Evolutionary conservation across 2,888 invertebrate genomes (phyloP).

Genomic region (Nasonia oneida): DNA sequence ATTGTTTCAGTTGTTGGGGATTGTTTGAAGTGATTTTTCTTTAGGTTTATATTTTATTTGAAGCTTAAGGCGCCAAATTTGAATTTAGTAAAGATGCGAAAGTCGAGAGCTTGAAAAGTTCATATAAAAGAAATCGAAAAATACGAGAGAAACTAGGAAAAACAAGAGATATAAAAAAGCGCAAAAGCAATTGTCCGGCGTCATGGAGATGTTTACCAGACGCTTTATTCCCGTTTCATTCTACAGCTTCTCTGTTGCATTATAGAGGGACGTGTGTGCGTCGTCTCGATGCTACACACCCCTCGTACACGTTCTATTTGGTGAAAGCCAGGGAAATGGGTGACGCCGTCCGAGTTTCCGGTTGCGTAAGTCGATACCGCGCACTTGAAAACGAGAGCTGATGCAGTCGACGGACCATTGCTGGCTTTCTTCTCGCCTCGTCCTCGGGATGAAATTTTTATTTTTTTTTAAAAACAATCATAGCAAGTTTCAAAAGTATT

Average conservation of each 20-base stretch:
- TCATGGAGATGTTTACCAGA: neutral
- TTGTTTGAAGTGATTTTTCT: no score
- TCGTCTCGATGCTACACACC: neutral
- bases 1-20: no score
- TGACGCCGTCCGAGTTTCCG: conserved; percentile 38
- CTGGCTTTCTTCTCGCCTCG: neutral
- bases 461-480: neutral
- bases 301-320: neutral
- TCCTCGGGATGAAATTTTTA: neutral
- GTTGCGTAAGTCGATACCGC: conserved; percentile 43
- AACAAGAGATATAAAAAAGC: neutral
- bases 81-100: neutral
- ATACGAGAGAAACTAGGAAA: neutral
- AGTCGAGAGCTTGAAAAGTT: neutral
- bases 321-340: conserved; percentile 15
- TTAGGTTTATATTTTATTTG: neutral
- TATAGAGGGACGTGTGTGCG: neutral
- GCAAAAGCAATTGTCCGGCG: neutral
- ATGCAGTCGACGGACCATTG: neutral
- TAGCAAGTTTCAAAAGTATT: no score
- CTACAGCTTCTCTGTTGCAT: neutral
- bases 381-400: conserved; percentile 16
- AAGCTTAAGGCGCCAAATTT: neutral
- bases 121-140: neutral
- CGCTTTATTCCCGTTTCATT: neutral